phyloP scores from a whole-genome alignment of 2,113 vertebrate species.

The Otis tarda region DNA sequence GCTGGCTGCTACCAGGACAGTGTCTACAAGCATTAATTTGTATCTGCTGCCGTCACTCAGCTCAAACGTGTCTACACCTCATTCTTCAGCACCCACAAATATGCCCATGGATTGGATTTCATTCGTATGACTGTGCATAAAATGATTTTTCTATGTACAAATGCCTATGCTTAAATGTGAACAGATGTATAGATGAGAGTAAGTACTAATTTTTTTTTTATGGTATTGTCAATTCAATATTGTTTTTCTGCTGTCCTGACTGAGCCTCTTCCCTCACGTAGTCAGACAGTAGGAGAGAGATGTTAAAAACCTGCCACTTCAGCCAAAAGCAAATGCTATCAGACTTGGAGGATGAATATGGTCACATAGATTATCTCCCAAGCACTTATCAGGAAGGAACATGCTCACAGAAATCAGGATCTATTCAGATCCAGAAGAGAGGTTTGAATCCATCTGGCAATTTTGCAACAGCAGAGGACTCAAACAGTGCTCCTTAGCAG shows the following conservation, averaged over 20 bases:
- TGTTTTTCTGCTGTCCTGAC: background rate
- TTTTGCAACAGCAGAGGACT: background rate
- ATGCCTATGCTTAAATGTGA: background rate
- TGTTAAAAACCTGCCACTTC: background rate
- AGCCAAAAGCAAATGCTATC: background rate
- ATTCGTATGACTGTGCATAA: rapidly evolving
- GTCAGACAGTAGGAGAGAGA: background rate
- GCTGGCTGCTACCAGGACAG: background rate
- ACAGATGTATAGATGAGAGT: background rate
- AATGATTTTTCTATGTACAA: background rate
- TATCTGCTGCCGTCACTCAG: background rate
- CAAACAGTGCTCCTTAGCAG: background rate
- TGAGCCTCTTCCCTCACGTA: background rate
- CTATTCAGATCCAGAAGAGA: background rate
- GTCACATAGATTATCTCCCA: background rate
- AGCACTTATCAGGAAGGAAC: background rate
- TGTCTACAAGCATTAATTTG: background rate
- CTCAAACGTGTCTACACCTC: background rate
- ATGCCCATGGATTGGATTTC: background rate
- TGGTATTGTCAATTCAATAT: background rate
- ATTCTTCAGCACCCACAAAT: background rate
- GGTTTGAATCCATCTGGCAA: background rate
- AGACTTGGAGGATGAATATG: background rate
- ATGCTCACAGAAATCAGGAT: background rate
- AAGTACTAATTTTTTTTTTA: background rate